Percentiles rank a stretch among this genome's conserved stretches.
phyloP scores from a whole-genome alignment of 2,113 vertebrate species.

The Cercocebus atys region DNA sequence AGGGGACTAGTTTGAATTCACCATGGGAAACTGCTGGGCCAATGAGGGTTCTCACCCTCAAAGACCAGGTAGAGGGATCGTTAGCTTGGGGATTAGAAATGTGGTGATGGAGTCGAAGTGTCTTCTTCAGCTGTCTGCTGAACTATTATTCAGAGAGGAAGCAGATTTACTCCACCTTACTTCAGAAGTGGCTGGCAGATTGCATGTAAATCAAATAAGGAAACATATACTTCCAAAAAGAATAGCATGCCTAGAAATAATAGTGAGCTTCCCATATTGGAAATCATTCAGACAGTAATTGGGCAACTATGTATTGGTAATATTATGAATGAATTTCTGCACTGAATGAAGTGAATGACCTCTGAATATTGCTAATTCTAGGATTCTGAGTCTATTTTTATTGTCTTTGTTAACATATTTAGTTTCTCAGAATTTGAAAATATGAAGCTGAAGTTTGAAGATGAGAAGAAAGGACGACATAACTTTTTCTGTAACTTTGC shows the following conservation, averaged over 20 bases:
- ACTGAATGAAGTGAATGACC: background rate
- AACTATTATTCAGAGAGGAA: background rate
- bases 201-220: background rate
- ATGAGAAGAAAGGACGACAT: background rate
- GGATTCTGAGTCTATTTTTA: background rate
- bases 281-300: background rate
- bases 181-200: background rate
- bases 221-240: background rate
- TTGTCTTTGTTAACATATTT: background rate
- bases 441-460: background rate
- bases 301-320: background rate
- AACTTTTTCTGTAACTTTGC: background rate
- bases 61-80: background rate
- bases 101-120: fast-evolving
- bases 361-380: background rate
- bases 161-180: background rate
- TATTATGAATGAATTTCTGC: background rate
- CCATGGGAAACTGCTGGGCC: background rate
- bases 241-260: background rate
- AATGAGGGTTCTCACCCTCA: background rate
- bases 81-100: background rate
- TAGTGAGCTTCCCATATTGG: background rate
- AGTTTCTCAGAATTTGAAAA: background rate
- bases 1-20: background rate
- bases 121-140: background rate